Base-by-base conservation (phyloP, 2,888 invertebrate species). In the Loripinus fragilis region DNA sequence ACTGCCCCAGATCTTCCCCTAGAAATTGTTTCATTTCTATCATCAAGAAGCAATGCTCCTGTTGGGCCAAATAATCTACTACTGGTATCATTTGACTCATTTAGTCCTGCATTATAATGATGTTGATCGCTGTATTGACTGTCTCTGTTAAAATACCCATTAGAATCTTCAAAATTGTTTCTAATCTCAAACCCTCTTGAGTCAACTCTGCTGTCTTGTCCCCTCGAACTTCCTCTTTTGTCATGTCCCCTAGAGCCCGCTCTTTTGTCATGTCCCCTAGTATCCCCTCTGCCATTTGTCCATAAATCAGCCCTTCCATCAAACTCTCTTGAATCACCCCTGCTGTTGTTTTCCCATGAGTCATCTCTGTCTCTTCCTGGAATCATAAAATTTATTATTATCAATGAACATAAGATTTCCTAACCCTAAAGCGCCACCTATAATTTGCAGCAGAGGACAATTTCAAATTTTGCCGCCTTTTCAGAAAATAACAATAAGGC, bases 1-100 rank as follows among this genome's bases (percentile, higher is more conserved):
- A 80, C 45, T 12, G 80, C 70, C 23, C 77, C 73, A 45, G 68
- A 48, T 69, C 74, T 55, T 33, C 68, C 52, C 30, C 25, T 2
- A 38, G n/a, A 48, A 28, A 23, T 7, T 5, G n/a, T 7, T 23
- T 45, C 33, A 50, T 55, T 52, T 68, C 67, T 12, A 23, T 74
- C 74, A 17, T 73, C 73, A 12, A 30, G 28, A 10, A 73, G 73
- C 28, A 73, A 50, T 38, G 73, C 76, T 25, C 66, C 66, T 23
- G 52, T 52, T 52, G 52, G 30, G 1, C 70, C 70, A 35, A 33
- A 17, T 23, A 2, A 7, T n/a, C 33, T 8, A 33, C 1, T 10
- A 35, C 38, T 20, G n/a, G 5, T 30, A 60, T 7, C 60, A 60
- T 60, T 33, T 8, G 33, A 20, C 2, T 33, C 60, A 15, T 20